phyloP scores from a whole-genome alignment of 2,888 invertebrate genomes.

The Microlaimidae sp. region DNA sequence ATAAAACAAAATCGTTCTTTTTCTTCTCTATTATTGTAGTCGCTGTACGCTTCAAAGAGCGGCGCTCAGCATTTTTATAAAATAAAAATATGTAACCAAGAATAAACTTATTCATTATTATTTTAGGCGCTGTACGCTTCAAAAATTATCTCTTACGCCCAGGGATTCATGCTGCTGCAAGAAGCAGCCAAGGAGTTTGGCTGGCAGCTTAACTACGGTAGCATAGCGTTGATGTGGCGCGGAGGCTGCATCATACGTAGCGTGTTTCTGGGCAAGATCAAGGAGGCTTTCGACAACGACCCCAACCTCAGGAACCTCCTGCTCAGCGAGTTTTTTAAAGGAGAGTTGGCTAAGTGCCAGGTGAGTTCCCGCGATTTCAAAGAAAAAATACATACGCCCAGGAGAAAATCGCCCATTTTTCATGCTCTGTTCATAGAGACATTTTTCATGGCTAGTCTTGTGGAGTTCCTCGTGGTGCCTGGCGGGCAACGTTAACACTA shows the following conservation, averaged over 20 bases:
- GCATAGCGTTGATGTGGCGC: slow-evolving; percentile 97
- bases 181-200: slow-evolving; percentile 65
- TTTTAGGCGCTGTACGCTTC: slow-evolving; percentile 76
- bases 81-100: too few species aligned
- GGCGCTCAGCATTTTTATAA: too few species aligned
- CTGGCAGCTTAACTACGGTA: slow-evolving; percentile 92
- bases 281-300: slow-evolving; percentile 76
- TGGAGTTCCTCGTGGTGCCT: too few species aligned
- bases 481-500: too few species aligned
- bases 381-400: too few species aligned
- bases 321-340: slow-evolving; percentile 76
- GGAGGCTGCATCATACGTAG: slow-evolving; percentile 90
- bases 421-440: too few species aligned
- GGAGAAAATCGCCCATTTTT: too few species aligned
- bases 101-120: too few species aligned
- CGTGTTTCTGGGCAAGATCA: slow-evolving; percentile 71
- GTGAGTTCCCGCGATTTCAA: too few species aligned
- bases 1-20: not conserved
- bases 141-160: slow-evolving; percentile 94
- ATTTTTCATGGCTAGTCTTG: too few species aligned
- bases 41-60: too few species aligned
- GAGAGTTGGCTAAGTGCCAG: slow-evolving; percentile 62
- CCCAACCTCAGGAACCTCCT: slow-evolving; percentile 66
- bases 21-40: too few species aligned
- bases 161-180: slow-evolving; percentile 50